These are phyloP conservation scores for Neopipo cinnamomea DNA, from an alignment of 2,113 vertebrate genomes.

Conservation along the genomic window DNA sequence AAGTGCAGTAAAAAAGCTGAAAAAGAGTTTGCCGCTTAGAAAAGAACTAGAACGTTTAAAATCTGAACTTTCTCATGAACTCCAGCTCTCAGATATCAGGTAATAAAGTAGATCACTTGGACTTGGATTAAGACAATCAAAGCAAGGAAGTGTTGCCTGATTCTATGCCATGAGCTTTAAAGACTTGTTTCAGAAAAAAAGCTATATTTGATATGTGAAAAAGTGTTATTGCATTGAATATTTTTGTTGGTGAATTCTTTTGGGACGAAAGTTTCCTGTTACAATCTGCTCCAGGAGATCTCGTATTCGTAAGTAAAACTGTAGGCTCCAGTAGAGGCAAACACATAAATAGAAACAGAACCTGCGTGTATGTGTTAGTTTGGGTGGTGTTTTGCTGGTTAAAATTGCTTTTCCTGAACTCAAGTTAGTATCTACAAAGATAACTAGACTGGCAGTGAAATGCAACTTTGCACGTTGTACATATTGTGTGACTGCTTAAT, in stretches of 20 bases:
- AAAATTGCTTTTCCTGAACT: neutral
- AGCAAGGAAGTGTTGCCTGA: neutral
- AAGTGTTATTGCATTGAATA: neutral
- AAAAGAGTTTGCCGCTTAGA: conserved; percentile 84
- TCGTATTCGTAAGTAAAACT: neutral
- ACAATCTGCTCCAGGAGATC: neutral
- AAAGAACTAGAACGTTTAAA: conserved; percentile 87
- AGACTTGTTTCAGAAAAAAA: neutral
- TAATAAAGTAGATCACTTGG: conserved; percentile 48
- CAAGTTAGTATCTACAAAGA: neutral
- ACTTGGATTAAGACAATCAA: neutral
- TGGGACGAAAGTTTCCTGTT: neutral
- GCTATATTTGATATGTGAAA: neutral
- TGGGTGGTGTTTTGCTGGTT: neutral
- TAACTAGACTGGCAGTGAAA: neutral
- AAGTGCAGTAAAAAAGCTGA: conserved; percentile 82
- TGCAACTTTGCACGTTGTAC: neutral
- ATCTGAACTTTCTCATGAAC: conserved; percentile 78
- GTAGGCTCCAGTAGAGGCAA: neutral
- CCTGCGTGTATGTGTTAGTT: rapidly evolving
- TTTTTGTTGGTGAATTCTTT: neutral
- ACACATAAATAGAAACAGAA: neutral
- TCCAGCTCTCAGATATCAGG: conserved; percentile 89
- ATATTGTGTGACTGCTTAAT: neutral
- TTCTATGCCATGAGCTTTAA: neutral